These are phyloP conservation scores for Miltochrista miniata DNA, from an alignment of 2,888 invertebrate species.

Conservation along the genomic window DNA sequence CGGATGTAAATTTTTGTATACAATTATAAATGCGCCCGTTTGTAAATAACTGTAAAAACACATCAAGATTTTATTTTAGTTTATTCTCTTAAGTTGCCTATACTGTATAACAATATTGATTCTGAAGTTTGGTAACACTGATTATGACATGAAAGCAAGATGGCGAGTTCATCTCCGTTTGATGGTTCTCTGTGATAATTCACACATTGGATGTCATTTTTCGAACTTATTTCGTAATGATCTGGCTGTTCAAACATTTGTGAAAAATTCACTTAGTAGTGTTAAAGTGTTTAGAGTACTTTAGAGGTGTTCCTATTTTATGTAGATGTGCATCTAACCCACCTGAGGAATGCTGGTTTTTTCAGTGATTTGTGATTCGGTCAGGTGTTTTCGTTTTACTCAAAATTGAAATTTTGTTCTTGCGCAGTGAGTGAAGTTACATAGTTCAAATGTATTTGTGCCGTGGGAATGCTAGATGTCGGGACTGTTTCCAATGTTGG, in stretches of 20 bases:
- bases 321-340: conserved; percentile 77
- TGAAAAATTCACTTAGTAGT: conserved; percentile 53
- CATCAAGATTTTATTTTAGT: not conserved
- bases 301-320: conserved; percentile 48
- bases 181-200: conserved; percentile 76
- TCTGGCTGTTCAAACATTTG: conserved; percentile 51
- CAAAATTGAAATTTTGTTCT: conserved; percentile 80
- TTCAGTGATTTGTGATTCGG: conserved; percentile 85
- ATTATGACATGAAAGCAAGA: conserved; percentile 80
- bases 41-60: not conserved
- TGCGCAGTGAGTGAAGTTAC: conserved; percentile 82
- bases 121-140: conserved; percentile 62
- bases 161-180: conserved; percentile 82
- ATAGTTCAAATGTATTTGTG: conserved; percentile 81
- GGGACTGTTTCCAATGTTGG: conserved; percentile 82
- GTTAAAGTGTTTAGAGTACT: conserved; percentile 56
- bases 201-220: conserved; percentile 69
- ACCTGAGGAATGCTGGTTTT: conserved; percentile 87
- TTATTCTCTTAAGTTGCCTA: conserved; percentile 43
- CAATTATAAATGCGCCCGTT: no score
- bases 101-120: conserved; percentile 48
- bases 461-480: conserved; percentile 80
- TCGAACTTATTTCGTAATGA: conserved; percentile 67
- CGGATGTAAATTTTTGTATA: no score
- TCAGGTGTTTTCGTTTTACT: conserved; percentile 83